Base-by-base conservation (phyloP, 1,140 invertebrate genomes). In the Palaemon carinicauda region DNA sequence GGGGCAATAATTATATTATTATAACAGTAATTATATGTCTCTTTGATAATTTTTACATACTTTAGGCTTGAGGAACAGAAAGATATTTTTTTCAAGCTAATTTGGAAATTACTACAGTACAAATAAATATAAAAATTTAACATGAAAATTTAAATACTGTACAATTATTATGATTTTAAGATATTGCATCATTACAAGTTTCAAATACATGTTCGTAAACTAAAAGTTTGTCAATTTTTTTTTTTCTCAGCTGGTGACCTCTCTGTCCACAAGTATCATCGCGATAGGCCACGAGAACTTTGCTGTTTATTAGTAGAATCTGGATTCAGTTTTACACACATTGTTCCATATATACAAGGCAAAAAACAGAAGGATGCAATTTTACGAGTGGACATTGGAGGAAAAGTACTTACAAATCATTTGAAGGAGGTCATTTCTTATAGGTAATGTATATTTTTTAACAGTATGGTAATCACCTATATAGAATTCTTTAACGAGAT, bases 391-490 rank as follows among this genome's bases (percentile, higher is more conserved):
- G 96, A 99, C 93, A 94, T 99, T 87, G 99, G 98, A 14, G 98
- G 99, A 0, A 99, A 99, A 93, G 93, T 98, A 7, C 91, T 99
- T 73, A 99, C 99, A 0, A 99, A 99, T 93, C 97, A 99, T 92
- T 92, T 99, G 52, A 99, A 99, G 91, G 98, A 99, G 92, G 95
- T 99, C 14, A 96, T 99, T 87, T 99, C 98, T 0, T 99, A 99
- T 91, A 93, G 89, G 89, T 88, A 60, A 33, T 53, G 14, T 60
- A 41, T 41, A 41, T 41, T 41, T 41, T 9, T 41, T 12, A 41
- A 41, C 41, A 41, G 41, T 41, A 12, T n/a, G n/a, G 7, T 41
- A 0, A 12, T 41, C 12, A 41, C 7, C 41, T 41, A 41, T 3
- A 12, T n/a, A 41, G 12, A 41, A 41, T 41, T 1, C 0, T 41